Base-by-base conservation (phyloP, 92 coral and sea anemone genomes). In the Porites evermanni region DNA sequence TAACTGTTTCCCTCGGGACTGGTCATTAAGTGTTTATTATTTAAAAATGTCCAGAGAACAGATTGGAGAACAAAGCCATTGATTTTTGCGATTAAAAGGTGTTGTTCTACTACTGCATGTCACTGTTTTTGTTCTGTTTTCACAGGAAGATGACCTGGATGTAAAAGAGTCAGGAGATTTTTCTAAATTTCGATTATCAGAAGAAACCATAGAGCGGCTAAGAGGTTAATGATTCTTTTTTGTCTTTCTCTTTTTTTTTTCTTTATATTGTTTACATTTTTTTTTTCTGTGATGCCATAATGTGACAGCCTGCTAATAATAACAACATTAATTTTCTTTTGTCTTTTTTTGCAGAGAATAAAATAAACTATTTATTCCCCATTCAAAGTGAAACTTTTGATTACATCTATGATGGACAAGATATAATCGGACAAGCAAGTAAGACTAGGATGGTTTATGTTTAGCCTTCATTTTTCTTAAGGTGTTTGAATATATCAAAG, bases 351-450 rank as follows among this genome's bases (percentile, higher is more conserved):
- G 2, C 80, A 97, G 99, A 88, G 56, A 94, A 96, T 75, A 98
- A 94, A 3, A 97, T 97, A 66, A 95, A 90, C 52, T 95, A 95
- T 84, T 89, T 97, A 29, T 97, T 97, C 67, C 99, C 99, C 19
- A 93, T 97, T 23, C 99, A 97, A 91, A 89, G 94, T 19, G 92
- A 94, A 65, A 97, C 99, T 0, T 97, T 89, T 90, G 95, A 97
- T 71, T 93, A 89, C 60, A 89, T 97, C 70, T 97, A 92, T 80
- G 96, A 95, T 86, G 99, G 99, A 53, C 81, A 86, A 19, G 99
- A 97, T 93, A 93, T 97, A n/a, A 97, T 97, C 66, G 99, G 93
- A 10, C 96, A 95, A 97, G 99, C 99, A 88, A 97, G 99, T 97
- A 90, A 91, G 47, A 38, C 47, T 4, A 38, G 47, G 47, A 98